These are phyloP conservation scores for Drosophila ogumai DNA, from an alignment of 1,140 invertebrate species.

Conservation along the genomic window DNA sequence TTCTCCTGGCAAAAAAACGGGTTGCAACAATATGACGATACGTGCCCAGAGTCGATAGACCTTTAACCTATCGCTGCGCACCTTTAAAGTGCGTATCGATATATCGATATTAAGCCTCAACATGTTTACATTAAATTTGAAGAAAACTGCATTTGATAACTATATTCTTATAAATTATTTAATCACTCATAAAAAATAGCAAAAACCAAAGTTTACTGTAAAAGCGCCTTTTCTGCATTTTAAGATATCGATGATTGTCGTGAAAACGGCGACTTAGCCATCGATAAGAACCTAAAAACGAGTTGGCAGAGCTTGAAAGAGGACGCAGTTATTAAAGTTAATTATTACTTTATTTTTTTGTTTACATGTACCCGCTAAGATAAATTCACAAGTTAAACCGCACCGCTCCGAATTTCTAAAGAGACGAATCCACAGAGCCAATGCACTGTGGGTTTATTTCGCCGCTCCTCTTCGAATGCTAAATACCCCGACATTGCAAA, in stretches of 20 bases:
- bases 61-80: slow-evolving; percentile 21
- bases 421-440: slow-evolving; percentile 6
- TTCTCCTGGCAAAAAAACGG: slow-evolving; percentile 8
- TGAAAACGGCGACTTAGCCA: not conserved
- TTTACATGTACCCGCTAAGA: slow-evolving; percentile 13
- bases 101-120: not conserved
- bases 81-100: not conserved
- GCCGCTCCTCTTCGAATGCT: slow-evolving; percentile 4
- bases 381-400: not conserved
- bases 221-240: not conserved
- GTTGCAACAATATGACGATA: slow-evolving; percentile 22
- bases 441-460: slow-evolving; percentile 14
- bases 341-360: slow-evolving; percentile 21
- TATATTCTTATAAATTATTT: too few species aligned
- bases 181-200: not conserved
- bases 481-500: slow-evolving; percentile 11
- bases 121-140: too few species aligned
- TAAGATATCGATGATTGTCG: not conserved
- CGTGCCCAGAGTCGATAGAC: slow-evolving; percentile 12
- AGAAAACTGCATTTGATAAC: too few species aligned
- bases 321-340: slow-evolving; percentile 20
- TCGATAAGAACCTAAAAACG: not conserved
- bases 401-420: not conserved
- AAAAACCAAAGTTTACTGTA: not conserved
- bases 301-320: slow-evolving; percentile 10